Base-by-base conservation (phyloP, 2,113 vertebrate species). In the Aplodontia rufa region DNA sequence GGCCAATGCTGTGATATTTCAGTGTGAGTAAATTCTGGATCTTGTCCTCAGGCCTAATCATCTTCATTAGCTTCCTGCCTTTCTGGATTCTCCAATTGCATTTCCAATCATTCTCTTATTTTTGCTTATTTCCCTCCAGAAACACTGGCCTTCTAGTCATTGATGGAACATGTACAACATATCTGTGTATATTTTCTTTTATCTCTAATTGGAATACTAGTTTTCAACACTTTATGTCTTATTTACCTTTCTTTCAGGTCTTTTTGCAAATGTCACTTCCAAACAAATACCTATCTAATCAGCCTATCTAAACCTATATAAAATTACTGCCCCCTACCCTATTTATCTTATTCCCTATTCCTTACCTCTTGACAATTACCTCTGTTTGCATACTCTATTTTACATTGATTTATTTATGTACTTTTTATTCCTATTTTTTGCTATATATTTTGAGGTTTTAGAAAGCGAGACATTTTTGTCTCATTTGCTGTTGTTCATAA, bases 1-100 rank as follows among this genome's bases (percentile, higher is more conserved):
- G 22, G 22, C 42, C 26, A 35, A 32, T 28, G 6, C 7, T 66
- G 1, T 16, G 1, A 0, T 9, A 0, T 32, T 13, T 1, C 40
- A 20, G 3, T 75, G 40, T 9, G 24, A 81, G 37, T 74, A 51
- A 53, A 68, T 72, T 64, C 19, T 14, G 92, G 42, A 42, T 20
- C 28, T 86, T 40, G 24, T 8, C 35, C 3, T 1, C 28, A 20
- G 16, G 1, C 13, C 17, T 68, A 10, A 42, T 19, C 8, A 45
- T 17, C 35, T 71, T 35, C 72, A 5, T 26, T 35, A 37, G 8
- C 2, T 37, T 84, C 40, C 66, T 40, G 26, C 6, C 19, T 8
- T 28, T 47, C 12, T 12, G 55, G 4, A 1, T 1, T n/a, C 55
- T 10, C 49, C 1, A 35, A 64, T 3, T 2, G 20, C 1, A 20